Percentiles rank a stretch among this genome's conserved stretches.
Evolutionary conservation across 1,140 invertebrate species (phyloP).

Genomic region (Hesperophylax magnus): DNA sequence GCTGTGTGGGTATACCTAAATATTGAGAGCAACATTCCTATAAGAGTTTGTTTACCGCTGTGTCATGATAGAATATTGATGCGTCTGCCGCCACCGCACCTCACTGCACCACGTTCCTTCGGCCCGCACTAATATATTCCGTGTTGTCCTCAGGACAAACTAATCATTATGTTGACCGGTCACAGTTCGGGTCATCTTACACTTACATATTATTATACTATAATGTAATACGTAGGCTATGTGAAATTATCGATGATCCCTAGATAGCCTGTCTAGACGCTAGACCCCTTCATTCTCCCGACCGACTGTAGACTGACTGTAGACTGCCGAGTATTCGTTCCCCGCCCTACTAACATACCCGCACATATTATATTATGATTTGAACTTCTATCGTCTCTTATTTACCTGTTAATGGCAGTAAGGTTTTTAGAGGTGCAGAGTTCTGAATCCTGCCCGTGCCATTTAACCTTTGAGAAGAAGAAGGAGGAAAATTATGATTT

Average conservation of each 20-base stretch:
- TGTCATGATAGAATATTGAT: background rate
- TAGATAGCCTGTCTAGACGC: background rate
- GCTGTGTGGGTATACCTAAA: background rate
- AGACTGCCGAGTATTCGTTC: background rate
- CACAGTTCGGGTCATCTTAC: background rate
- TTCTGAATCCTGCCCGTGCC: too few species aligned
- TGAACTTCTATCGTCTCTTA: too few species aligned
- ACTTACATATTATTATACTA: background rate
- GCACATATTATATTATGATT: background rate
- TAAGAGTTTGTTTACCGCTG: background rate
- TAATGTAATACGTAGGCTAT: background rate
- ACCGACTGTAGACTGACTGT: background rate
- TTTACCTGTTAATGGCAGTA: too few species aligned
- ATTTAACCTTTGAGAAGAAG: too few species aligned
- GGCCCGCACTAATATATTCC: background rate
- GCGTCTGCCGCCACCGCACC: background rate
- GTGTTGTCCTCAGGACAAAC: conserved; percentile 14
- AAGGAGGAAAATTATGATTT: too few species aligned
- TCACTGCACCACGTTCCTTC: background rate
- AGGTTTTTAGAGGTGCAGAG: too few species aligned
- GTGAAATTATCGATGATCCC: conserved; percentile 35
- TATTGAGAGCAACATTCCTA: conserved; percentile 9
- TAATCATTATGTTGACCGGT: conserved; percentile 25
- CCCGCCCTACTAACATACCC: background rate
- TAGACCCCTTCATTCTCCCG: background rate